Evolutionary conservation across 2,888 invertebrate species (phyloP), one percentile per base, ranked within the genome.

Genomic region (Arctia plantaginis): DNA sequence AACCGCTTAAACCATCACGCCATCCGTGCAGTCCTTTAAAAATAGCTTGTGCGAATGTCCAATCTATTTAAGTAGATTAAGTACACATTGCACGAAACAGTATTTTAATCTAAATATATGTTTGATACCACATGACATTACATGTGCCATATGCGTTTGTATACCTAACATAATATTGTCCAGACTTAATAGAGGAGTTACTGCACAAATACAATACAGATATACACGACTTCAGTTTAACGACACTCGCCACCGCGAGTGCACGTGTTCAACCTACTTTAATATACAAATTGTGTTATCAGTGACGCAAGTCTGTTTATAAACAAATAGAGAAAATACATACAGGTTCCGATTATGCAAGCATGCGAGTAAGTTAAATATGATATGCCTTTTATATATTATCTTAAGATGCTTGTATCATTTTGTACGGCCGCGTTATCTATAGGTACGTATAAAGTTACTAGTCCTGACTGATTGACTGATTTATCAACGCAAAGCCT

Each of bases 151-250:
- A 20, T n/a, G n/a, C n/a, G 23, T 51, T 23, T 51, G n/a, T n/a
- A n/a, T 51, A 23, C 23, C 23, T 23, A 7, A n/a, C 10, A 55
- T 10, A 0, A 55, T 55, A 55, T 55, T 55, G n/a, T 55, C 23
- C n/a, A 55, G 23, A 55, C 51, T 20, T 55, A 55, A n/a, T 3
- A 55, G 10, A 55, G 2, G 51, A 55, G 10, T 8, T n/a, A 55
- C 51, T n/a, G 23, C 51, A n/a, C 12, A 10, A 7, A 0, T 20
- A 7, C 10, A 23, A 7, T 8, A 23, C 51, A 23, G 51, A 23
- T 23, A 15, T 1, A 35, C 35, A 35, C 35, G 35, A 35, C 18
- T 23, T 59, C 70, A 82, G 83, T 82, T 41, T 35, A 67, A 72
- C 76, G 72, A 65, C 41, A 13, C 47, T 35, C 59, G 68, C 33